phyloP scores from a whole-genome alignment of 2,888 invertebrate genomes.

The Drosophila putrida region DNA sequence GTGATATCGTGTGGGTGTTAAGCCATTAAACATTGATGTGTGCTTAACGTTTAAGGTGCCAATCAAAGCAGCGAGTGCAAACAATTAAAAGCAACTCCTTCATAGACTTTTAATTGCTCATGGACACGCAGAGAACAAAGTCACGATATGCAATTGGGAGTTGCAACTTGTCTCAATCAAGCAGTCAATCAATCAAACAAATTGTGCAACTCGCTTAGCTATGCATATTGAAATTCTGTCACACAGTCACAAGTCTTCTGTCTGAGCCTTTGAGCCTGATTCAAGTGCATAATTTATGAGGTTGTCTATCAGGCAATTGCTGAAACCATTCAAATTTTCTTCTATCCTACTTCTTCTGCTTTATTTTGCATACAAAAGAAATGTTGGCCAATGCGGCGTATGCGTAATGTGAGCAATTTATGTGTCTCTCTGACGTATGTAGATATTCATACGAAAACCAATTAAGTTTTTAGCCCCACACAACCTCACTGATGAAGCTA shows the following conservation, averaged over 20 bases:
- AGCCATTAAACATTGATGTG: conserved; percentile 65
- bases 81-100: conserved; percentile 69
- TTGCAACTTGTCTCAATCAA: conserved; percentile 54
- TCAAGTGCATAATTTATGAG: conserved; percentile 66
- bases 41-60: conserved; percentile 64
- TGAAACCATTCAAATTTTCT: conserved; percentile 23
- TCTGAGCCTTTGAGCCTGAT: not conserved
- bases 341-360: conserved; percentile 1
- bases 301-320: conserved; percentile 47
- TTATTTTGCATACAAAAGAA: conserved; percentile 21
- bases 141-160: conserved; percentile 25
- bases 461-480: conserved; percentile 67
- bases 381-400: conserved; percentile 26
- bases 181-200: conserved; percentile 72
- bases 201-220: conserved; percentile 68
- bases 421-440: conserved; percentile 23
- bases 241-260: conserved; percentile 19
- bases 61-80: conserved; percentile 68
- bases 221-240: conserved; percentile 75
- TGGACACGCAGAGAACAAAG: conserved; percentile 58
- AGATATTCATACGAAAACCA: conserved; percentile 51
- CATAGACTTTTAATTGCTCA: conserved; percentile 72
- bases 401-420: conserved; percentile 56
- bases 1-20: conserved; percentile 46
- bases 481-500: conserved; percentile 39